A percentile compares a stretch with the other conserved stretches of the same genome.
Evolutionary conservation across 2,797 vertebrate genomes (phyloP).

Genomic region (Neoniphon sammara): DNA sequence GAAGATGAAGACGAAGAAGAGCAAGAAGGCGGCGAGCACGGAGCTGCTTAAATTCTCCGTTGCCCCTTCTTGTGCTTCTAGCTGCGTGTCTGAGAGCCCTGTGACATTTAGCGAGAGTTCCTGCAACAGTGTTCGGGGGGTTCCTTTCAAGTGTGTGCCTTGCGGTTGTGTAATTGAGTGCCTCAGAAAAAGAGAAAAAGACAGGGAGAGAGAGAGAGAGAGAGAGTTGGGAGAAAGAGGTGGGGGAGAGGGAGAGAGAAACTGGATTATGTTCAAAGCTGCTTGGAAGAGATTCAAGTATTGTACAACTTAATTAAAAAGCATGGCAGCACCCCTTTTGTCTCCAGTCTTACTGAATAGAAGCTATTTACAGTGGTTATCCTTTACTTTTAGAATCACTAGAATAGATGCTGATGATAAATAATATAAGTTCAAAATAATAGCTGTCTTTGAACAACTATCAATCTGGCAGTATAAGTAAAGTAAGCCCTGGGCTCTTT

Average conservation of each 20-base stretch:
- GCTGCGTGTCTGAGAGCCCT: constrained; percentile 10
- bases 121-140: constrained; percentile 37
- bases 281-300: constrained; percentile 69
- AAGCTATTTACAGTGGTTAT: constrained; percentile 37
- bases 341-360: constrained; percentile 35
- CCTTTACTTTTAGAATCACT: constrained; percentile 14
- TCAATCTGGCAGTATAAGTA: constrained; percentile 16
- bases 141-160: constrained; percentile 51
- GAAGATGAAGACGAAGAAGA: constrained; percentile 35
- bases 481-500: constrained; percentile 6
- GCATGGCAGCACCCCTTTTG: constrained; percentile 47
- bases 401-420: constrained; percentile 27
- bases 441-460: constrained; percentile 11
- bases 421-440: constrained; percentile 39
- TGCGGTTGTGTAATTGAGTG: constrained; percentile 60
- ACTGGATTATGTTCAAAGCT: constrained; percentile 69
- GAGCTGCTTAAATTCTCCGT: neutral
- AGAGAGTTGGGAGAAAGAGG: constrained; percentile 25
- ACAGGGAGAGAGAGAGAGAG: constrained; percentile 19
- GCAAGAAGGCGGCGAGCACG: constrained; percentile 34
- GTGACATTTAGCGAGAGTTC: constrained; percentile 33
- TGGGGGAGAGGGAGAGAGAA: constrained; percentile 35
- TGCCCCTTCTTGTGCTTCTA: neutral
- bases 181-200: constrained; percentile 22
- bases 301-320: constrained; percentile 73